Conservation (phyloP, 2,888 invertebrate species). For the Chalcis sispes region DNA sequence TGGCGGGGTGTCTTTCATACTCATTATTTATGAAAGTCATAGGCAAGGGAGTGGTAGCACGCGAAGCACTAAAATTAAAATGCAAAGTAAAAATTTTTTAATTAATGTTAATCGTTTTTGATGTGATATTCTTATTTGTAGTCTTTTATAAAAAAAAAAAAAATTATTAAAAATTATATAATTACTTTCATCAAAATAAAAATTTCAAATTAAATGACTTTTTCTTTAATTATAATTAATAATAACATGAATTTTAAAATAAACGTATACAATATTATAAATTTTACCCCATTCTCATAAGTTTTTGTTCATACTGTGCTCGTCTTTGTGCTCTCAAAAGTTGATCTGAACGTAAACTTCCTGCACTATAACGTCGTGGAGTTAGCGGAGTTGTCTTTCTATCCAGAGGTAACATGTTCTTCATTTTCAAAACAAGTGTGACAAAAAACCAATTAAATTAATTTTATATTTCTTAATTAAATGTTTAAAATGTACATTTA, state of each 20-base stretch:
- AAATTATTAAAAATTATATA: not conserved
- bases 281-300: slow-evolving; percentile 72
- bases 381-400: slow-evolving; percentile 65
- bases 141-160: not conserved
- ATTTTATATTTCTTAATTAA: too few relatives aligned
- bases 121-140: not conserved
- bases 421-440: slow-evolving; percentile 2
- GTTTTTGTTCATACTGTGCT: slow-evolving; percentile 72
- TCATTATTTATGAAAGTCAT: slow-evolving; percentile 69
- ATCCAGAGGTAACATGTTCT: slow-evolving; percentile 28
- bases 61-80: slow-evolving; percentile 65
- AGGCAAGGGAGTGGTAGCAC: slow-evolving; percentile 65
- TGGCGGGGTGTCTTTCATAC: slow-evolving; percentile 61
- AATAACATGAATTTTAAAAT: too few relatives aligned
- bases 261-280: slow-evolving; percentile 5
- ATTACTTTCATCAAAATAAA: not conserved
- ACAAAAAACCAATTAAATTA: too few relatives aligned
- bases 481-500: too few relatives aligned
- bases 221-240: not conserved
- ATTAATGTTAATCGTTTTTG: not conserved
- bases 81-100: slow-evolving; percentile 30
- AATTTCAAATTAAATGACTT: not conserved
- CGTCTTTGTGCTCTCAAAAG: slow-evolving; percentile 72
- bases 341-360: slow-evolving; percentile 72
- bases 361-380: slow-evolving; percentile 67